These are phyloP conservation scores for Drosophila insularis DNA, from an alignment of 1,140 invertebrate species.

Conservation along the genomic window DNA sequence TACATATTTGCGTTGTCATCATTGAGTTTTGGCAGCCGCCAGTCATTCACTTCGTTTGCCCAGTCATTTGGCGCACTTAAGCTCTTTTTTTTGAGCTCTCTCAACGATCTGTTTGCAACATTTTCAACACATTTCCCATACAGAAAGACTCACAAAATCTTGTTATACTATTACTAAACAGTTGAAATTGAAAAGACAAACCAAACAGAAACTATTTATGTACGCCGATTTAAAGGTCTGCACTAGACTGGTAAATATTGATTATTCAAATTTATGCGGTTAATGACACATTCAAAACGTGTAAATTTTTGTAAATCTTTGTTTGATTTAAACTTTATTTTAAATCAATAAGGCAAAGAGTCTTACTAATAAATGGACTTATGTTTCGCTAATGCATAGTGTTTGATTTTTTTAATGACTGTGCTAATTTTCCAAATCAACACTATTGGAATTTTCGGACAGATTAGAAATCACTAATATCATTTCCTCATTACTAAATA, in stretches of 20 bases:
- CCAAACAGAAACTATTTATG: not conserved
- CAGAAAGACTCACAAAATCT: not conserved
- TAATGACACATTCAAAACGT: not conserved
- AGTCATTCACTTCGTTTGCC: constrained; percentile 1
- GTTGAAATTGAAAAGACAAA: not conserved
- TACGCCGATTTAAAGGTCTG: no score
- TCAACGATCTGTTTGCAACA: no score
- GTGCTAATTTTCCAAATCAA: no score
- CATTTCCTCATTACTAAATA: no score
- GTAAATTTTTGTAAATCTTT: not conserved
- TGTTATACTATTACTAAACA: not conserved
- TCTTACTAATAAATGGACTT: not conserved
- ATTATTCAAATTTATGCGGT: not conserved
- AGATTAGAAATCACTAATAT: no score
- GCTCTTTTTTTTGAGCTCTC: not conserved
- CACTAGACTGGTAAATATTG: not conserved
- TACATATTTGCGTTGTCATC: constrained; percentile 4
- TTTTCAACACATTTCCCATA: not conserved
- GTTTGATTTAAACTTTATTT: not conserved
- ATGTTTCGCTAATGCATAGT: not conserved
- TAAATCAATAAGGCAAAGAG: not conserved
- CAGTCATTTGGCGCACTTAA: constrained; percentile 7
- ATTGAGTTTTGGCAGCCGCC: constrained; percentile 10
- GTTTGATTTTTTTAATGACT: no score
- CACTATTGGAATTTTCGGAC: no score